phyloP scores from a whole-genome alignment of 2,113 vertebrate genomes.

The Coreoperca whiteheadi region DNA sequence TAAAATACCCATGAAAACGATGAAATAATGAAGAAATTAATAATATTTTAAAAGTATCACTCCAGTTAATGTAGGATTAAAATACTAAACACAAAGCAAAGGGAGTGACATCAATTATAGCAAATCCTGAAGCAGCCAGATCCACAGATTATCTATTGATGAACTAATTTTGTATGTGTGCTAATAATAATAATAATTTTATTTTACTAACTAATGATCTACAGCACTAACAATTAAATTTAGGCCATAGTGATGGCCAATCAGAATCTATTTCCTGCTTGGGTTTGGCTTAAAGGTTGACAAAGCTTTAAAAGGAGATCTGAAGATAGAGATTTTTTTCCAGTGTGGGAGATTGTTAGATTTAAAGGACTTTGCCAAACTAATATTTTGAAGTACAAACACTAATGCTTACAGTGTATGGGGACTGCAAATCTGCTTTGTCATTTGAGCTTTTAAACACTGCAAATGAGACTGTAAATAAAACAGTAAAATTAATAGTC shows the following conservation, averaged over 20 bases:
- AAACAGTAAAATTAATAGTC: not conserved
- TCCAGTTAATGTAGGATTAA: conserved; percentile 1
- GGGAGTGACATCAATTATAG: not conserved
- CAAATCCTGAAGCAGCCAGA: conserved; percentile 8
- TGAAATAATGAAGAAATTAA: not conserved
- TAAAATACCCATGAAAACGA: not conserved
- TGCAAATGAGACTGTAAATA: conserved; percentile 23
- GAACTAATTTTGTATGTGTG: not conserved
- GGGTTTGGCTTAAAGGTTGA: not conserved
- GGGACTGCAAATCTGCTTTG: conserved; percentile 27
- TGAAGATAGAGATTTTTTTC: not conserved
- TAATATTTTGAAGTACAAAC: conserved; percentile 10
- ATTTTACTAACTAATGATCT: not conserved
- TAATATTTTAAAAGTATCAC: not conserved
- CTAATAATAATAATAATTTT: no score
- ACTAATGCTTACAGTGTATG: conserved; percentile 27
- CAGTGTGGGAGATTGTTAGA: not conserved
- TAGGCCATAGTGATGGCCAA: not conserved
- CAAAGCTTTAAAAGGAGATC: conserved; percentile 6
- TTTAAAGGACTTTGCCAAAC: conserved; percentile 15
- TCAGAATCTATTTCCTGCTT: conserved; percentile 7
- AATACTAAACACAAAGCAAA: not conserved
- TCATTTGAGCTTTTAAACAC: conserved; percentile 29
- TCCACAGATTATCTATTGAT: conserved; percentile 21
- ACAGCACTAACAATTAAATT: not conserved